Base-by-base conservation (phyloP, 2,113 vertebrate genomes). In the Mellivora capensis region DNA sequence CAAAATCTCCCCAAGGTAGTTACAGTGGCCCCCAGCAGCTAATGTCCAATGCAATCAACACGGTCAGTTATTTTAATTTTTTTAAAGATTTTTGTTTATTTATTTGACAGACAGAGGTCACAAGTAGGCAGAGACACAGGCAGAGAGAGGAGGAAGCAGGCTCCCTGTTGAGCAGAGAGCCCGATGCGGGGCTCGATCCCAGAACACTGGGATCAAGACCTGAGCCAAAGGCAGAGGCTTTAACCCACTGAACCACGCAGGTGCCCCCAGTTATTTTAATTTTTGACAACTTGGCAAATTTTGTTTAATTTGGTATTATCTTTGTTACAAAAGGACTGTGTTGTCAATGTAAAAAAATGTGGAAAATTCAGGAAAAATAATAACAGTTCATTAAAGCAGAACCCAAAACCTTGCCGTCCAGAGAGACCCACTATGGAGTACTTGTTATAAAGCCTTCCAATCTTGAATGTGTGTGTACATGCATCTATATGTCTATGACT, bases 1-100 rank as follows among this genome's bases (percentile, higher is more conserved):
- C 31, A 21, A 64, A 21, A 44, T 8, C 85, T 39, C 6, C 21
- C n/a, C 57, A 52, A 17, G 25, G n/a, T 1, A 1, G 25, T 17
- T 31, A 17, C 0, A 2, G 9, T 7, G 2, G 2, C 13, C 17
- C 23, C 17, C 13, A 17, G 52, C 8, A 47, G 59, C 37, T 37
- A 34, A 42, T 3, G 25, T 17, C 25, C 52, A 5, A 29, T 7
- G 62, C 6, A 1, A 2, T 67, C 59, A 4, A 54, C 37, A 21
- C 23, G 15, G 4, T 10, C 14, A 4, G 52, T 61, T 27, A 31
- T 85, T 69, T 44, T 67, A 4, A 85, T 47, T 67, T 87, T 79
- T 80, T n/a, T n/a, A n/a, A n/a, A n/a, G n/a, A n/a, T n/a, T n/a
- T n/a, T n/a, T n/a, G n/a, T n/a, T n/a, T n/a, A n/a, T n/a, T n/a